Conservation (phyloP, 2,113 vertebrate species). For the Peromyscus leucopus region DNA sequence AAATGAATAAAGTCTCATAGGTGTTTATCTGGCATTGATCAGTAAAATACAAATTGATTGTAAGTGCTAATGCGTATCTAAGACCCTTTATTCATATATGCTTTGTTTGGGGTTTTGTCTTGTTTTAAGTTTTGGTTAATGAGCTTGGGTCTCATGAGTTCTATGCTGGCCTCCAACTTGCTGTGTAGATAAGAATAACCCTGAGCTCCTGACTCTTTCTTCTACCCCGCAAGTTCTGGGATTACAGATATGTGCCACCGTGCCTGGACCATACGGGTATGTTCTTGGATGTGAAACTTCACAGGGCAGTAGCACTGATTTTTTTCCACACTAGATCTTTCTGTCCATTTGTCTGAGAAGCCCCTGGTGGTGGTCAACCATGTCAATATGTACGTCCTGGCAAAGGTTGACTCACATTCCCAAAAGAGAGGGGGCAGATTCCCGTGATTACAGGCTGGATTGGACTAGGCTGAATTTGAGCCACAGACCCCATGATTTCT, state of each 20-base stretch:
- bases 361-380: background rate
- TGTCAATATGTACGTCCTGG: background rate
- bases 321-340: background rate
- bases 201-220: background rate
- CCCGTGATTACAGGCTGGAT: background rate
- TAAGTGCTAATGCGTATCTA: background rate
- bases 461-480: background rate
- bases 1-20: background rate
- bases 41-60: slow-evolving; percentile 13
- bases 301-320: background rate
- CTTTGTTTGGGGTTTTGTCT: background rate
- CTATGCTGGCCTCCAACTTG: background rate
- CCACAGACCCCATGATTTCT: background rate
- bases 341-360: background rate
- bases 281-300: background rate
- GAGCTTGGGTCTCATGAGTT: background rate
- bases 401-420: background rate
- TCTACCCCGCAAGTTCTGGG: background rate
- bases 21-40: background rate
- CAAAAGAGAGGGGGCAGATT: background rate
- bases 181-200: background rate
- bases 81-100: background rate
- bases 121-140: background rate
- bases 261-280: accelerated
- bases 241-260: too few relatives aligned